phyloP scores from a whole-genome alignment of 92 coral and sea anemone genomes.

The Scolanthus callimorphus region DNA sequence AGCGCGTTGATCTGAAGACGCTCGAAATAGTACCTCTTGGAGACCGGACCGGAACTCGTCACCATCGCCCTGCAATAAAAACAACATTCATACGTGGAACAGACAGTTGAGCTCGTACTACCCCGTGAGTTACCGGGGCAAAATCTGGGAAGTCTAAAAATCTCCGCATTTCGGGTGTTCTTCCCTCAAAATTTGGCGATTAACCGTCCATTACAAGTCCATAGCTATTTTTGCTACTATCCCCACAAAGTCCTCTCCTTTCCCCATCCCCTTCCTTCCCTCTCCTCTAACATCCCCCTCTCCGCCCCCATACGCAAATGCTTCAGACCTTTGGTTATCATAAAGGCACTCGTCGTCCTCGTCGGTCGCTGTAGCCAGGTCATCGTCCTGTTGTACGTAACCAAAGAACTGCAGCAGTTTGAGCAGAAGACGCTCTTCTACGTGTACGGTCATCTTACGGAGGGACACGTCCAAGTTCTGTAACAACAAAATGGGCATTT shows the following conservation, averaged over 20 bases:
- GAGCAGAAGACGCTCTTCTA: slow-evolving; percentile 84
- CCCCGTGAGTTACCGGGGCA: too few species aligned
- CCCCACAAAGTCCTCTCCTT: too few species aligned
- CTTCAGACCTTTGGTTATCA: slow-evolving; percentile 56
- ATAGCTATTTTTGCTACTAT: too few species aligned
- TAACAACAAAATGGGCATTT: not conserved
- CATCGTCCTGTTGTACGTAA: slow-evolving; percentile 95
- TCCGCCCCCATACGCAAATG: too few species aligned
- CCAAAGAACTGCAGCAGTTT: slow-evolving; percentile 95
- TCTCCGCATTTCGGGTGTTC: too few species aligned
- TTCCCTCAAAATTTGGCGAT: too few species aligned
- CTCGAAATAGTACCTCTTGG: slow-evolving; percentile 88
- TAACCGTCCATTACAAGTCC: too few species aligned
- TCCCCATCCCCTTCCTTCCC: too few species aligned
- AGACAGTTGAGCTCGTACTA: too few species aligned
- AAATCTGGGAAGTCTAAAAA: too few species aligned
- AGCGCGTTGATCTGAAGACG: slow-evolving; percentile 82
- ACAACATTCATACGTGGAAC: too few species aligned
- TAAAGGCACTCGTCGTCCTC: slow-evolving; percentile 83
- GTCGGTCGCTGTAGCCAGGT: slow-evolving; percentile 65
- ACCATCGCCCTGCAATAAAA: slow-evolving; percentile 57
- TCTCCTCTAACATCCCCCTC: too few species aligned
- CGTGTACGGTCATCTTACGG: slow-evolving; percentile 89
- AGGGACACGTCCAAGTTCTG: slow-evolving; percentile 78
- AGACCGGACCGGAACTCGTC: slow-evolving; percentile 69